A percentile compares a stretch with the other conserved stretches of the same genome.
These are phyloP conservation scores for Dendrocincla fuliginosa DNA, from an alignment of 2,797 vertebrate genomes.

Conservation along the genomic window DNA sequence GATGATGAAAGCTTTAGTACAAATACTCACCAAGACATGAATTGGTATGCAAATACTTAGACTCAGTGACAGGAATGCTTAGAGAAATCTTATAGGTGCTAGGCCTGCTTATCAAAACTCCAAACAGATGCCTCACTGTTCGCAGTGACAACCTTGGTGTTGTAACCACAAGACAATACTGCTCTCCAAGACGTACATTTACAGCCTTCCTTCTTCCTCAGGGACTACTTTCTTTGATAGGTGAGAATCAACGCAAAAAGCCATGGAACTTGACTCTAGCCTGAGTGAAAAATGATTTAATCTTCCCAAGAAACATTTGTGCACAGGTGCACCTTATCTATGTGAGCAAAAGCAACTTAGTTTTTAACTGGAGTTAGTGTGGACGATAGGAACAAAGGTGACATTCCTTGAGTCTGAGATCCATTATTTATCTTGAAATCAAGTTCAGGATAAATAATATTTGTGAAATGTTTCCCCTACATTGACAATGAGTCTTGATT, in stretches of 20 bases:
- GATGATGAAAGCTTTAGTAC: background rate
- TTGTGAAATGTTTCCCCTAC: background rate
- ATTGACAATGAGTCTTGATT: constrained; percentile 6
- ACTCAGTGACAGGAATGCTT: background rate
- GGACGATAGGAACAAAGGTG: background rate
- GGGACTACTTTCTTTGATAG: background rate
- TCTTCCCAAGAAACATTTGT: background rate
- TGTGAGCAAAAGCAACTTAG: background rate
- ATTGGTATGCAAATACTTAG: constrained; percentile 6
- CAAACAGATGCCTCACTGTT: background rate
- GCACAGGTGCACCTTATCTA: background rate
- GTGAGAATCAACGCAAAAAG: background rate
- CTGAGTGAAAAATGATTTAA: background rate
- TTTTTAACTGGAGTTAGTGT: background rate
- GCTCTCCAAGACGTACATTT: background rate
- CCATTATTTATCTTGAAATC: constrained; percentile 20
- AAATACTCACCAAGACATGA: constrained; percentile 1
- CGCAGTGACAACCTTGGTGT: background rate
- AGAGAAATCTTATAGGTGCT: background rate
- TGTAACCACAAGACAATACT: background rate
- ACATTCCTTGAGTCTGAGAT: constrained; percentile 21
- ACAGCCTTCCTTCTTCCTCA: background rate
- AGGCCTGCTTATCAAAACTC: background rate
- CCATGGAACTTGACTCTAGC: background rate
- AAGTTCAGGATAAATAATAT: background rate